phyloP scores from a whole-genome alignment of 1,140 invertebrate species.

The Colletes latitarsis region DNA sequence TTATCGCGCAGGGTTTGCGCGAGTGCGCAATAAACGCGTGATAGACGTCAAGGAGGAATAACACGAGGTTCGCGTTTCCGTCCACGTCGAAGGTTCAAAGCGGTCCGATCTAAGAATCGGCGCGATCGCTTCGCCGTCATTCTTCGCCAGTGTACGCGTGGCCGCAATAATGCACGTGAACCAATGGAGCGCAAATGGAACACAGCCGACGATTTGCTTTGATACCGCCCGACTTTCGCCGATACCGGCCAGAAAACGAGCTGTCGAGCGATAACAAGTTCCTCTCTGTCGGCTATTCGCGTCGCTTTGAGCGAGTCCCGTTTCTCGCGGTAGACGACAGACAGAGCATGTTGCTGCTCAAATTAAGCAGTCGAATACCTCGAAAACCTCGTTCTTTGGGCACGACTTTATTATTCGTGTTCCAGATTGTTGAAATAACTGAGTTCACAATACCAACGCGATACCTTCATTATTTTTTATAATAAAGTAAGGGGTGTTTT shows the following conservation, averaged over 20 bases:
- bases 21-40: conserved; percentile 50
- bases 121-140: conserved; percentile 38
- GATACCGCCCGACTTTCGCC: conserved; percentile 24
- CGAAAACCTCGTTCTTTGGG: too few relatives aligned
- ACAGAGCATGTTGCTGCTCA: not conserved
- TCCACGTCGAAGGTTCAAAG: conserved; percentile 55
- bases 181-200: conserved; percentile 28
- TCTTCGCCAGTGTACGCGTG: conserved; percentile 17
- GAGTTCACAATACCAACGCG: too few relatives aligned
- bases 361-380: too few relatives aligned
- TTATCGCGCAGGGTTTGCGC: not conserved
- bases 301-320: not conserved
- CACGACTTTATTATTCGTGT: too few relatives aligned
- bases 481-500: too few relatives aligned
- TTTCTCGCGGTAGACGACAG: not conserved
- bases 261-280: not conserved
- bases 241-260: conserved; percentile 5
- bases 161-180: conserved; percentile 26
- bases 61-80: conserved; percentile 19
- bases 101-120: conserved; percentile 35
- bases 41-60: conserved; percentile 54
- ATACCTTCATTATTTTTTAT: too few relatives aligned
- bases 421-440: too few relatives aligned
- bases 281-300: not conserved
- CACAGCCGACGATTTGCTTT: conserved; percentile 26